These are phyloP conservation scores for Plodia interpunctella DNA, from an alignment of 1,140 invertebrate genomes.

Conservation along the genomic window DNA sequence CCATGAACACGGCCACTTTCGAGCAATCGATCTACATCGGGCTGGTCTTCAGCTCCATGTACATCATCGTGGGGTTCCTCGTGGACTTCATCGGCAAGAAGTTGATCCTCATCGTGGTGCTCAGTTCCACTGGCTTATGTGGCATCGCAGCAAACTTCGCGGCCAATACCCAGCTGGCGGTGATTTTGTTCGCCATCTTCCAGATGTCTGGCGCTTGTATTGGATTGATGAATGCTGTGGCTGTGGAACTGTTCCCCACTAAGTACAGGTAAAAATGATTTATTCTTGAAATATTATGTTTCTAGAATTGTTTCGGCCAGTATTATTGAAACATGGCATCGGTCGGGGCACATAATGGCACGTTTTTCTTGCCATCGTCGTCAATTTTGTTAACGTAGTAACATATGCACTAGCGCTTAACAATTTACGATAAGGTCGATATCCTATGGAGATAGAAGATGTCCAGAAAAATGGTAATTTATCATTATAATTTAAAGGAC, in stretches of 20 bases:
- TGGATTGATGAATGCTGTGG: slow-evolving; percentile 66
- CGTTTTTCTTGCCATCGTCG: too few relatives aligned
- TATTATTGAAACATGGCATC: too few relatives aligned
- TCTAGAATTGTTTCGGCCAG: too few relatives aligned
- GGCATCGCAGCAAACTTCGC: slow-evolving; percentile 48
- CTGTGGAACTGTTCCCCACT: slow-evolving; percentile 67
- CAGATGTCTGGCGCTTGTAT: slow-evolving; percentile 70
- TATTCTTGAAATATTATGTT: slow-evolving; percentile 14
- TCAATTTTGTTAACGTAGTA: too few relatives aligned
- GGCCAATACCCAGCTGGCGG: slow-evolving; percentile 40
- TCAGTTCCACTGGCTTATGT: slow-evolving; percentile 44
- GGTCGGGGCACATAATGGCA: too few relatives aligned
- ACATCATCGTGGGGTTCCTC: slow-evolving; percentile 62
- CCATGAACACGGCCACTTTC: slow-evolving; percentile 60
- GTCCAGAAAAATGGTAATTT: too few relatives aligned
- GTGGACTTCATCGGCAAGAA: slow-evolving; percentile 68
- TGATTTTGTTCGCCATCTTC: slow-evolving; percentile 62
- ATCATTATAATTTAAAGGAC: too few relatives aligned
- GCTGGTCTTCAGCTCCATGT: slow-evolving; percentile 66
- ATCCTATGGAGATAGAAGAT: too few relatives aligned
- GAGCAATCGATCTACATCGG: slow-evolving; percentile 66
- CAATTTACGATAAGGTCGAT: too few relatives aligned
- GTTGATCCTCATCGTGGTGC: slow-evolving; percentile 47
- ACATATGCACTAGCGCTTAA: too few relatives aligned
- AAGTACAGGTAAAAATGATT: slow-evolving; percentile 60